Percentiles rank a stretch among this genome's conserved stretches.
Conservation (phyloP, 1,140 invertebrate species). For the Babylonia areolata region DNA sequence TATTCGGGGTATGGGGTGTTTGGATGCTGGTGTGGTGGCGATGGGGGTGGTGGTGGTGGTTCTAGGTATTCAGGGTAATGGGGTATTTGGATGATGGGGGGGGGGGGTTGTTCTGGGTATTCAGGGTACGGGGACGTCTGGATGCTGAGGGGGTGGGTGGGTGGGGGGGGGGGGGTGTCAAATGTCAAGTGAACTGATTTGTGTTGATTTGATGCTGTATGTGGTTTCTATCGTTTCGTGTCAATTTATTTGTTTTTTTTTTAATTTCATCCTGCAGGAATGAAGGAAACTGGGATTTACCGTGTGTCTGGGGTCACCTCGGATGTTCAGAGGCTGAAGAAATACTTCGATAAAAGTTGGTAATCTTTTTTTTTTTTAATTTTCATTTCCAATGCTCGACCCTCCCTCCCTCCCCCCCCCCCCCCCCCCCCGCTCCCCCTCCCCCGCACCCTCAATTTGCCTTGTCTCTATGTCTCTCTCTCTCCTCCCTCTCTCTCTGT, state of each 20-base stretch:
- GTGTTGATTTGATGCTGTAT: not conserved
- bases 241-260: not conserved
- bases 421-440: not conserved
- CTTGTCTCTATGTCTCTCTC: not conserved
- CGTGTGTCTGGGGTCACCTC: conserved; percentile 74
- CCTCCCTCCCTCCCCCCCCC: not conserved
- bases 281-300: conserved; percentile 75
- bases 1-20: no score
- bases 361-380: not conserved
- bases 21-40: no score
- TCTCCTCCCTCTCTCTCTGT: not conserved
- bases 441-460: not conserved
- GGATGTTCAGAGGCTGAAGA: conserved; percentile 79
- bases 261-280: conserved; percentile 56
- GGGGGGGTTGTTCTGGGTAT: no score
- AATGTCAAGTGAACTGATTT: no score
- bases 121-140: no score
- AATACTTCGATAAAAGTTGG: conserved; percentile 94
- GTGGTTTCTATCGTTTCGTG: not conserved
- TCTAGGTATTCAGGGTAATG: no score
- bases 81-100: no score
- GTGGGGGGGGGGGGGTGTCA: no score
- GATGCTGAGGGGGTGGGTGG: no score
- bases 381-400: not conserved
- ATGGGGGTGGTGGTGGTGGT: no score